phyloP scores from a whole-genome alignment of 2,797 vertebrate species.

The Pipistrellus nathusii region DNA sequence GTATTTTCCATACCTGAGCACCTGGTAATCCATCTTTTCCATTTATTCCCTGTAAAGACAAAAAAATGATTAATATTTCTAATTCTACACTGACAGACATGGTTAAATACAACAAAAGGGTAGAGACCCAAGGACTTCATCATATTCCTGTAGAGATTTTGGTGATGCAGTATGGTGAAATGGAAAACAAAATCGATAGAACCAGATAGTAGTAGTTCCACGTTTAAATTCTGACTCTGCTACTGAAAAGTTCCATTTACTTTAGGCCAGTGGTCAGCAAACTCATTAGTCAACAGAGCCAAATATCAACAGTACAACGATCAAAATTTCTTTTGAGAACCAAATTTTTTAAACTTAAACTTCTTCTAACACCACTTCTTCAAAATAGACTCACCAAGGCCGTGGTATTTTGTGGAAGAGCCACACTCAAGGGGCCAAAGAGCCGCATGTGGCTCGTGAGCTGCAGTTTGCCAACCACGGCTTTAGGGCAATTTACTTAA shows the following conservation, averaged over 20 bases:
- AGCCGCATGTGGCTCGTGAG: too few relatives aligned
- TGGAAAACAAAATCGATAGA: not conserved
- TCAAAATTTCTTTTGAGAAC: too few relatives aligned
- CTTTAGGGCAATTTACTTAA: not conserved
- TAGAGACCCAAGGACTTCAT: not conserved
- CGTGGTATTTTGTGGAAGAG: too few relatives aligned
- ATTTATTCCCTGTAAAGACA: conserved; percentile 92
- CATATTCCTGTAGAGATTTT: not conserved
- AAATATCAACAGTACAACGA: too few relatives aligned
- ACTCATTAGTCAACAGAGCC: too few relatives aligned
- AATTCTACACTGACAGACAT: conserved; percentile 21
- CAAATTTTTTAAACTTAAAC: too few relatives aligned
- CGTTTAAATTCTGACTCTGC: not conserved
- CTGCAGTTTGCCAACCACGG: too few relatives aligned
- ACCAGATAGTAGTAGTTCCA: not conserved
- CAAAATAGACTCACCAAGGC: too few relatives aligned
- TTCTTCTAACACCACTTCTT: too few relatives aligned
- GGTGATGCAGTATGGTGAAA: not conserved
- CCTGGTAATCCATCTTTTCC: conserved; percentile 98
- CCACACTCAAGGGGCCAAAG: too few relatives aligned
- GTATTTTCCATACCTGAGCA: conserved; percentile 91
- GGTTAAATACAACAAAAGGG: conserved; percentile 6
- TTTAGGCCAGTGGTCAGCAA: not conserved
- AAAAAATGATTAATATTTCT: conserved; percentile 81
- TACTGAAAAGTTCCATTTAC: not conserved